These are phyloP conservation scores for Lycocorax pyrrhopterus DNA, from an alignment of 2,113 vertebrate species.

Conservation along the genomic window DNA sequence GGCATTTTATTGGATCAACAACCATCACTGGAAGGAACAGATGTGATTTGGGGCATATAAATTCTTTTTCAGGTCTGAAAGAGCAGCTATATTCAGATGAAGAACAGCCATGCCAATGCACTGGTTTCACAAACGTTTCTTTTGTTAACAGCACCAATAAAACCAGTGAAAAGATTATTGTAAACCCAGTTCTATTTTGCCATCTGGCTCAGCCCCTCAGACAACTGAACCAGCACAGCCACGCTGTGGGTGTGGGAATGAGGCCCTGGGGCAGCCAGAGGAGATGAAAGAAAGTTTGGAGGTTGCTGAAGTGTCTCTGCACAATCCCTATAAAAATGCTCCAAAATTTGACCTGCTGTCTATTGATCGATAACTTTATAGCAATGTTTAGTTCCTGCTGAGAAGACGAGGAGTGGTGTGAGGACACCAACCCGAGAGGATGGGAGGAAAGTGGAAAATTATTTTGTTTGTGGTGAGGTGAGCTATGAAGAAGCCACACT, in stretches of 20 bases:
- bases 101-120: not conserved
- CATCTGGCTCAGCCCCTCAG: slow-evolving; percentile 30
- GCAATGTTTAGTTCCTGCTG: not conserved
- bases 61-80: not conserved
- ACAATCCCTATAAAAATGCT: not conserved
- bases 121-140: not conserved
- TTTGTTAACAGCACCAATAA: not conserved
- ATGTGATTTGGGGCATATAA: not conserved
- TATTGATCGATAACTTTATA: not conserved
- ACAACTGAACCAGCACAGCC: not conserved
- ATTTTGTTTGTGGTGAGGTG: not conserved
- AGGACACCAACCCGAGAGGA: not conserved
- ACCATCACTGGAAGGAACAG: not conserved
- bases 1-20: not conserved
- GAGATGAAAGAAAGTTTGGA: not conserved
- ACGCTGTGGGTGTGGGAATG: not conserved
- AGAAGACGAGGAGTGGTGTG: not conserved
- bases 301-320: not conserved
- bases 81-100: not conserved
- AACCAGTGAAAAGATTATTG: not conserved
- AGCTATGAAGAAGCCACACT: not conserved
- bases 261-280: not conserved
- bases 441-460: not conserved
- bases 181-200: not conserved
- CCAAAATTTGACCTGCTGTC: not conserved